Evolutionary conservation across 2,797 vertebrate genomes (phyloP), one percentile per base, ranked within the genome.

Genomic region (Holocentrus rufus): DNA sequence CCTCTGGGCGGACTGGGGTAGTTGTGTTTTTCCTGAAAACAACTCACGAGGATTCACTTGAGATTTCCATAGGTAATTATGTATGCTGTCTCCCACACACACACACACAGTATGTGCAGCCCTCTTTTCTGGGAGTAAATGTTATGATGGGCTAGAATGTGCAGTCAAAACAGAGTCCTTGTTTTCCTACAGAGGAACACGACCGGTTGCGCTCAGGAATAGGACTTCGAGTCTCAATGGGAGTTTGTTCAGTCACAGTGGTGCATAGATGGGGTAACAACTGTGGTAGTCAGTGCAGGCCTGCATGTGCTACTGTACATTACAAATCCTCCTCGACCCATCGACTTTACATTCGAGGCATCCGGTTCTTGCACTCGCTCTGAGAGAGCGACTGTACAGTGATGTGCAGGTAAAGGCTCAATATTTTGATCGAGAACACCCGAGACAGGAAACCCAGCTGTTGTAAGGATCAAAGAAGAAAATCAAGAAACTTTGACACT

Each of bases 141-240:
- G 85, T 85, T 86, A 79, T 83, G 76, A 77, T 69, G 78, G 75
- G 76, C 64, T 20, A 52, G 71, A 81, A 71, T 78, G 69, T 75
- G 64, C 79, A 79, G 77, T 87, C 76, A 66, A 83, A 88, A 86
- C 80, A 79, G 42, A 69, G 49, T 3, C 31, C 55, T 22, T 85
- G 76, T 85, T 87, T 89, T 81, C 73, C 46, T 69, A 65, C 65
- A 50, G 67, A 31, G 82, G 72, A 70, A 56, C 65, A n/a, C 30
- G 64, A 72, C 42, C 60, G 31, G 61, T 17, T 59, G 61, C 5
- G 61, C 25, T 50, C 34, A 8, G 39, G 27, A 56, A 18, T 56
- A 31, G 25, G 27, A 56, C 52, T 15, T 20, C 18, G 68, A 77
- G 50, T 63, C 70, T 69, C 65, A 55, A 55, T 7, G n/a, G 22